These are phyloP conservation scores for Rhingia rostrata DNA, from an alignment of 2,888 invertebrate species.

Conservation along the genomic window DNA sequence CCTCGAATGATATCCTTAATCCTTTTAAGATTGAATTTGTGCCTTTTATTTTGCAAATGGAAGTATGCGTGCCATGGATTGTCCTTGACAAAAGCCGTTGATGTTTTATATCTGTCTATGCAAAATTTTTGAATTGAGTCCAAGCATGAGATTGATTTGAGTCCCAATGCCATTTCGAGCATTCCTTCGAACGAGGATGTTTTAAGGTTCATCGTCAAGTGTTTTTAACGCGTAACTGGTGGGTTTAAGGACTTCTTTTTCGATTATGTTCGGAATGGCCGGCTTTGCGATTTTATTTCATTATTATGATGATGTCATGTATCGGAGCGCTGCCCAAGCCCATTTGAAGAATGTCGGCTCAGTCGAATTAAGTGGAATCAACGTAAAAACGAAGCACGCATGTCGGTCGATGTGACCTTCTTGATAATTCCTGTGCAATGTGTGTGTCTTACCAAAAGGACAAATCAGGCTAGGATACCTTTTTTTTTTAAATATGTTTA, in stretches of 20 bases:
- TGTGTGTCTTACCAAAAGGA: too few relatives aligned
- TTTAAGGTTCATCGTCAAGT: slow-evolving; percentile 28
- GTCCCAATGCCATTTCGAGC: slow-evolving; percentile 42
- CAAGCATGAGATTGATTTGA: slow-evolving; percentile 46
- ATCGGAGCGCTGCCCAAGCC: too few relatives aligned
- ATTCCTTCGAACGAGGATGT: slow-evolving; percentile 19
- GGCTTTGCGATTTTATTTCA: too few relatives aligned
- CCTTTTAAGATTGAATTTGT: slow-evolving; percentile 64
- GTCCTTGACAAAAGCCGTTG: slow-evolving; percentile 35
- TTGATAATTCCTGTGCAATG: too few relatives aligned
- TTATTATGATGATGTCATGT: too few relatives aligned
- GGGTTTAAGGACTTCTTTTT: slow-evolving; percentile 4
- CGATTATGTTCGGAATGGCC: not conserved
- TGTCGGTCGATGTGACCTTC: too few relatives aligned
- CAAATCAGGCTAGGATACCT: too few relatives aligned
- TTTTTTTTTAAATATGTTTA: too few relatives aligned
- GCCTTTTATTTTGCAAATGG: not conserved
- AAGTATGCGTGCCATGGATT: not conserved
- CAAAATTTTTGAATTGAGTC: slow-evolving; percentile 15
- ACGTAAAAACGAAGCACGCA: too few relatives aligned
- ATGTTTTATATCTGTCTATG: slow-evolving; percentile 1
- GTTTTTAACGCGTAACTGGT: slow-evolving; percentile 28
- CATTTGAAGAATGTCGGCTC: too few relatives aligned
- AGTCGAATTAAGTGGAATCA: too few relatives aligned
- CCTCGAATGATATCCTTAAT: slow-evolving; percentile 47